A percentile compares a stretch with the other conserved stretches of the same genome.
phyloP scores from a whole-genome alignment of 2,888 invertebrate genomes.

The Eilema sororculum region DNA sequence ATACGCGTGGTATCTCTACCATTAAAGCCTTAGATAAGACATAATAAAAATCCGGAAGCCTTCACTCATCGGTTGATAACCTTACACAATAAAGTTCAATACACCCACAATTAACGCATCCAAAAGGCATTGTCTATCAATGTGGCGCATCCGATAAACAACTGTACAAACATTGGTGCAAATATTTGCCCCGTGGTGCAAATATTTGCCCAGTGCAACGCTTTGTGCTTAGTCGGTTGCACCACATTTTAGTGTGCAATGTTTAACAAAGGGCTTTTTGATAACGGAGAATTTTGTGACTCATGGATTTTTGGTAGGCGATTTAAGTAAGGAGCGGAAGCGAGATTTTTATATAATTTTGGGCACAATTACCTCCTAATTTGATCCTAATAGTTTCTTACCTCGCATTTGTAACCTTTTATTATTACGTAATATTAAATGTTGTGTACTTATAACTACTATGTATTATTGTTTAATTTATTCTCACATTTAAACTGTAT shows the following conservation, averaged over 20 bases:
- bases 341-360: slow-evolving; percentile 15
- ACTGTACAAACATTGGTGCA: slow-evolving; percentile 73
- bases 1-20: neutral
- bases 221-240: slow-evolving; percentile 59
- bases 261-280: slow-evolving; percentile 70
- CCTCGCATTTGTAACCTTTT: no score
- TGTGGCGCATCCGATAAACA: slow-evolving; percentile 55
- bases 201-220: slow-evolving; percentile 65
- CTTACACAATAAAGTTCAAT: slow-evolving; percentile 26
- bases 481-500: no score
- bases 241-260: slow-evolving; percentile 64
- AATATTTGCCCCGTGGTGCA: slow-evolving; percentile 69
- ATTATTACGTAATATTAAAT: no score
- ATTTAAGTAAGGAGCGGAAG: slow-evolving; percentile 25
- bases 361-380: neutral
- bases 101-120: slow-evolving; percentile 39
- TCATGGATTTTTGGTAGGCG: slow-evolving; percentile 57
- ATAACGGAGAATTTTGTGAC: slow-evolving; percentile 70
- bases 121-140: slow-evolving; percentile 47
- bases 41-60: neutral
- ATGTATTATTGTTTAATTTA: no score
- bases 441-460: no score
- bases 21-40: neutral
- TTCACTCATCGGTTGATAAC: slow-evolving; percentile 2
- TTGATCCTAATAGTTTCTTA: no score